phyloP scores from a whole-genome alignment of 2,113 vertebrate genomes.

The Eubucco bourcierii region DNA sequence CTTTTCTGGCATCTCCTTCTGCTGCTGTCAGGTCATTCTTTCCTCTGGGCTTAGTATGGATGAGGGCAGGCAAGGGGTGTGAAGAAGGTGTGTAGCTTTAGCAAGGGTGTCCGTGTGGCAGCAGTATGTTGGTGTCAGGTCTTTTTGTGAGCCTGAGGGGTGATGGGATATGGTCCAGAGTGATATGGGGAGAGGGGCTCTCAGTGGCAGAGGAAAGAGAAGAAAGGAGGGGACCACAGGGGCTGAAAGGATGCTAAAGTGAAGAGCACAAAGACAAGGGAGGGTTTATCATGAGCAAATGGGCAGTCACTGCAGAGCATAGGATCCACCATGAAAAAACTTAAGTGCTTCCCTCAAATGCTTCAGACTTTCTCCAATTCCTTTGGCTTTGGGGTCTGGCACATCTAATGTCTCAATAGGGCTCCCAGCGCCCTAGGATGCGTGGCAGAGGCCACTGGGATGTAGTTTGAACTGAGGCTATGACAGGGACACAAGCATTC shows the following conservation, averaged over 20 bases:
- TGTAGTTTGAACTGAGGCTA: rapidly evolving
- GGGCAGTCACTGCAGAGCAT: neutral
- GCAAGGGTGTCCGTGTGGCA: neutral
- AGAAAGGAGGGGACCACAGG: neutral
- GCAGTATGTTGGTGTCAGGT: neutral
- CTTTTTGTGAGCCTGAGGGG: neutral
- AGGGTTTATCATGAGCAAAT: neutral
- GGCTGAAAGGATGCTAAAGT: neutral
- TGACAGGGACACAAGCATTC: neutral
- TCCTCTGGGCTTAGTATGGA: rapidly evolving
- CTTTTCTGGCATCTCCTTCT: neutral
- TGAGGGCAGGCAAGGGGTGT: neutral
- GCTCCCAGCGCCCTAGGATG: neutral
- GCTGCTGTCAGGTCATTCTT: neutral
- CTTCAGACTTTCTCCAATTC: neutral
- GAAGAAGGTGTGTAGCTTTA: neutral
- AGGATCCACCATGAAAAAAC: neutral
- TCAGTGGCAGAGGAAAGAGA: neutral
- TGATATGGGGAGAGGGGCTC: rapidly evolving
- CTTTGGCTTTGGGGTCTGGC: neutral
- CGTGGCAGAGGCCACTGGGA: neutral
- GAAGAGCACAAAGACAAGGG: neutral
- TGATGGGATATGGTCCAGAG: neutral
- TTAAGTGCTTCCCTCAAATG: neutral
- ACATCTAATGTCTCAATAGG: neutral